Evolutionary conservation across 2,888 invertebrate genomes (phyloP), one percentile per base, ranked within the genome.

Genomic region (Himalopsyche anomala): DNA sequence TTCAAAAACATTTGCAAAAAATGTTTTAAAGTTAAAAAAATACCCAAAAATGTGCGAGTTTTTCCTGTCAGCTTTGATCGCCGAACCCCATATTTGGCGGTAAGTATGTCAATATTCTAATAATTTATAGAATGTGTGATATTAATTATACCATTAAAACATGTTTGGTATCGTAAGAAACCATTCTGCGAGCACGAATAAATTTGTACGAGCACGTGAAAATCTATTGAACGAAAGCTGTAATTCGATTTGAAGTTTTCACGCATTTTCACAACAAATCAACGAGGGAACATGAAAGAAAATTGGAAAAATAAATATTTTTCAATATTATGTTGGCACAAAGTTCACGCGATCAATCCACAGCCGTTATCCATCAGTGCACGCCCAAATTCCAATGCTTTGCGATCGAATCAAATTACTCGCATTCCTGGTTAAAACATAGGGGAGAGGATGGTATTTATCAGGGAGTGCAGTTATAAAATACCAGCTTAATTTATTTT

Each of bases 391-490:
- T 74, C 74, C 74, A 74, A 6, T 74, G 74, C 74, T 74, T 28
- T 74, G 19, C 74, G 28, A 74, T 36, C 74, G 28, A 74, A 74
- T 74, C 74, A 74, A 74, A 74, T 74, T 74, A 74, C 74, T 74
- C 74, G 36, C 74, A 74, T 74, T 36, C 74, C 38, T 36, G 15
- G 74, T 36, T 74, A 74, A 74, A 74, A 74, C 74, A 74, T 36
- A 15, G 36, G 19, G 36, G 51, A 51, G 51, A 51, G 38, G 74
- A 36, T 74, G 74, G 74, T 36, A 36, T 74, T 28, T 74, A 36
- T 15, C 36, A 38, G 74, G 38, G 74, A 15, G 36, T 36, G 36
- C 36, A 15, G 74, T 15, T 15, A 36, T 36, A 36, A 38, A 36
- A 15, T 74, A 28, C 15, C 74, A 4, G 36, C 38, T 12, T 74